phyloP scores from a whole-genome alignment of 2,888 invertebrate genomes.

The Aproaerema taeniolella region DNA sequence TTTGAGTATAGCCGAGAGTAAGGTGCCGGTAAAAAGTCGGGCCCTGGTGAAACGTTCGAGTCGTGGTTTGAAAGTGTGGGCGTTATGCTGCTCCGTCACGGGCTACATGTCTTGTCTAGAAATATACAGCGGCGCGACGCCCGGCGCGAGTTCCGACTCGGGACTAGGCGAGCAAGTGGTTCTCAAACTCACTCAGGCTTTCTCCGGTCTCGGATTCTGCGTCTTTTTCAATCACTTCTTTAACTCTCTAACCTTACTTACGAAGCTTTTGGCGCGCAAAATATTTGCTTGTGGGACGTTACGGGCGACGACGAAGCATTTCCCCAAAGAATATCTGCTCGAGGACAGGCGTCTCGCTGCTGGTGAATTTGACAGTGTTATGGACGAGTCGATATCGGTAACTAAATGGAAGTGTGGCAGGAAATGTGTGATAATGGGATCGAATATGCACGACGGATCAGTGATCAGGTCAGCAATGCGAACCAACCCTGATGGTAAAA shows the following conservation, averaged over 20 bases:
- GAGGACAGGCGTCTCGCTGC: background rate
- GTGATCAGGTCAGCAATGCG: background rate
- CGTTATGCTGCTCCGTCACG: slow-evolving; percentile 2
- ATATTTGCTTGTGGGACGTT: slow-evolving; percentile 1
- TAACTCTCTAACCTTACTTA: background rate
- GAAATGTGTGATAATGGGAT: background rate
- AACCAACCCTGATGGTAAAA: background rate
- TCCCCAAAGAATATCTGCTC: background rate
- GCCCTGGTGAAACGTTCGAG: slow-evolving; percentile 27
- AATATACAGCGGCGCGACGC: slow-evolving; percentile 3
- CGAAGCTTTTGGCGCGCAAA: background rate
- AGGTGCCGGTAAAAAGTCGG: too few relatives aligned
- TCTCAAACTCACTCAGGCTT: slow-evolving; percentile 1
- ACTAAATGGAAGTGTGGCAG: too few relatives aligned
- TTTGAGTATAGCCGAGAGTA: slow-evolving; percentile 1
- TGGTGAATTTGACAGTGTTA: slow-evolving; percentile 3
- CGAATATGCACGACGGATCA: background rate
- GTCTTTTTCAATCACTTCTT: background rate
- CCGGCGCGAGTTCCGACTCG: background rate
- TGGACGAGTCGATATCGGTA: too few relatives aligned
- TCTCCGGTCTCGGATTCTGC: background rate
- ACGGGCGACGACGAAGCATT: background rate
- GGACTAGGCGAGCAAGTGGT: background rate
- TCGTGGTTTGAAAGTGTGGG: slow-evolving; percentile 29
- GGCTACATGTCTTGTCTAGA: slow-evolving; percentile 22